Evolutionary conservation across 2,888 invertebrate genomes (phyloP).

Genomic region (Eubasilissa splendida): DNA sequence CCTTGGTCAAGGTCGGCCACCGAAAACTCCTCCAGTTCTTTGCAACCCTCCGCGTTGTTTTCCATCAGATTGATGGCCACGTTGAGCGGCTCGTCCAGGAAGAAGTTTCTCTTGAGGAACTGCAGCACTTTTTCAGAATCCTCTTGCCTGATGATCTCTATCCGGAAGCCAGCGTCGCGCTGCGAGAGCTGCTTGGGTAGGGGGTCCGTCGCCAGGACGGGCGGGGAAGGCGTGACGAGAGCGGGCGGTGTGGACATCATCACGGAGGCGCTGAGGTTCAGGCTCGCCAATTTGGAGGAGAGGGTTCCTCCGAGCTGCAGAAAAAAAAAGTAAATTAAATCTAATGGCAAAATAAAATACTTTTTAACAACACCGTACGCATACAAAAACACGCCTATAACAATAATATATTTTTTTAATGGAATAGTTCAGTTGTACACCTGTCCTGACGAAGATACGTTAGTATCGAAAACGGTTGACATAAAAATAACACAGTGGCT

Average conservation of each 20-base stretch:
- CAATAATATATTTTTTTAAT: no score
- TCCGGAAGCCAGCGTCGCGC: slow-evolving; percentile 24
- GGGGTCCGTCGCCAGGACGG: slow-evolving; percentile 14
- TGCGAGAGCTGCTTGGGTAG: neutral
- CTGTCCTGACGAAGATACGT: no score
- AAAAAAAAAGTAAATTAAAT: neutral
- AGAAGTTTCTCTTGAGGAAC: slow-evolving; percentile 65
- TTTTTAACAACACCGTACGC: no score
- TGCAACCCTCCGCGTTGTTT: slow-evolving; percentile 66
- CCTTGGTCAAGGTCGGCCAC: slow-evolving; percentile 72
- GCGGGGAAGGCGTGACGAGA: slow-evolving; percentile 45
- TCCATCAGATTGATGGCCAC: slow-evolving; percentile 69
- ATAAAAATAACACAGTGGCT: no score
- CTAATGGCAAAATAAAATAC: no score
- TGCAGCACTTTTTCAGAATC: slow-evolving; percentile 42
- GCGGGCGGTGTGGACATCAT: slow-evolving; percentile 55
- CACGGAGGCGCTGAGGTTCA: slow-evolving; percentile 37
- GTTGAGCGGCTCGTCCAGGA: slow-evolving; percentile 77
- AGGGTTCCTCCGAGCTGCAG: slow-evolving; percentile 51
- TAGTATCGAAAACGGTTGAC: no score
- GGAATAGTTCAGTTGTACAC: no score
- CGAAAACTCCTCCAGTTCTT: slow-evolving; percentile 78
- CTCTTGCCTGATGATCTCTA: slow-evolving; percentile 26
- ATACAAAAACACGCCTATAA: no score
- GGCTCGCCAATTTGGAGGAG: slow-evolving; percentile 41